Conservation (phyloP, 1,140 invertebrate species). For the Eulimnadia texana region DNA sequence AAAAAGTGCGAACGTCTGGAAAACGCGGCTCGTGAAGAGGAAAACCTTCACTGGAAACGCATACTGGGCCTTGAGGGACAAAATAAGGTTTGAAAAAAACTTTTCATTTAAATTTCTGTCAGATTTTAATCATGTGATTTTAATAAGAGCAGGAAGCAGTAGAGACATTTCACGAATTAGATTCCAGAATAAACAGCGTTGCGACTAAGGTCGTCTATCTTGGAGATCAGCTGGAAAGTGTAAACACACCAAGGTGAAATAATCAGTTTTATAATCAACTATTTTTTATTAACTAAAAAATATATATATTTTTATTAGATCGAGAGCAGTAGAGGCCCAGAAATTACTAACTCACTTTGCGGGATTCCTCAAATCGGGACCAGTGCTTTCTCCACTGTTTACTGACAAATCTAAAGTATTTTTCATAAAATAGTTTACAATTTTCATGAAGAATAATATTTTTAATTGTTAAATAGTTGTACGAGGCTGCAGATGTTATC, state of each 20-base stretch:
- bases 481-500: conserved; percentile 96
- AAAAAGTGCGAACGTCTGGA: conserved; percentile 79
- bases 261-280: conserved; percentile 17
- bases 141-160: conserved; percentile 68
- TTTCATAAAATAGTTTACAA: conserved; percentile 6
- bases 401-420: conserved; percentile 65
- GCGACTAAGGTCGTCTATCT: conserved; percentile 94
- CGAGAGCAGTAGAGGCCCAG: conserved; percentile 85
- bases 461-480: conserved; percentile 42
- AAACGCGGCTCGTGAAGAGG: conserved; percentile 66
- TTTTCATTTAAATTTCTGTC: too few relatives aligned
- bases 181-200: conserved; percentile 90
- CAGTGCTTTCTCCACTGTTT: conserved; percentile 70
- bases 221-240: conserved; percentile 91
- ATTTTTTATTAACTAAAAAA: too few relatives aligned
- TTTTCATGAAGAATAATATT: background rate
- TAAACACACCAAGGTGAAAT: conserved; percentile 58
- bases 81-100: conserved; percentile 74
- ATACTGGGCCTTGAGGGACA: conserved; percentile 69
- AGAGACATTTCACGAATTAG: conserved; percentile 76
- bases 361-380: conserved; percentile 78
- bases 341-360: conserved; percentile 85
- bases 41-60: conserved; percentile 64
- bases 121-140: too few relatives aligned
- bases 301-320: too few relatives aligned